Conservation (phyloP, 2,113 vertebrate genomes). For the Ascaphus truei region DNA sequence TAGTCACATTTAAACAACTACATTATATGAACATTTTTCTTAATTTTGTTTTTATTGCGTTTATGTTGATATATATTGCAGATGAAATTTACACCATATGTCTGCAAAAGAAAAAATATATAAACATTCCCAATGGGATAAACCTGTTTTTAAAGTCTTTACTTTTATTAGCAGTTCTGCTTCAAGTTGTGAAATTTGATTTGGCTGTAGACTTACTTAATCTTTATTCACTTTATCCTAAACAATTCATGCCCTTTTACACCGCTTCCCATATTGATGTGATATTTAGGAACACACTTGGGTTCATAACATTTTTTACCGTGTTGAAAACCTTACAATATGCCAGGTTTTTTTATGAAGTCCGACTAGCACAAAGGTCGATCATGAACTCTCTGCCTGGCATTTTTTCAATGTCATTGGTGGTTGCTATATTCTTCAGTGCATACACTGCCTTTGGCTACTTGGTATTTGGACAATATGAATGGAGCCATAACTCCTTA, state of each 20-base stretch:
- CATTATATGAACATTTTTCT: slow-evolving; percentile 23
- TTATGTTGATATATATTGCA: slow-evolving; percentile 34
- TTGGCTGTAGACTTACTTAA: slow-evolving; percentile 34
- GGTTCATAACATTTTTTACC: slow-evolving; percentile 49
- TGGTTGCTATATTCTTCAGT: slow-evolving; percentile 43
- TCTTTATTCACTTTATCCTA: slow-evolving; percentile 27
- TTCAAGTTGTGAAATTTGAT: slow-evolving; percentile 39
- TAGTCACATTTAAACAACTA: slow-evolving; percentile 39
- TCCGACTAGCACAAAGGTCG: slow-evolving; percentile 49
- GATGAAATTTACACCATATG: slow-evolving; percentile 30
- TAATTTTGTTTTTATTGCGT: slow-evolving; percentile 25
- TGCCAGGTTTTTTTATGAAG: slow-evolving; percentile 36
- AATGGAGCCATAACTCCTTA: slow-evolving; percentile 49
- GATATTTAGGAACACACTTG: slow-evolving; percentile 36
- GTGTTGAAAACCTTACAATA: slow-evolving; percentile 56
- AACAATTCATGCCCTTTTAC: slow-evolving; percentile 54
- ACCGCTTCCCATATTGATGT: slow-evolving; percentile 44
- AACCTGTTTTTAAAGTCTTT: slow-evolving; percentile 41
- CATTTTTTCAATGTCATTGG: slow-evolving; percentile 47
- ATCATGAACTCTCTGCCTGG: slow-evolving; percentile 37
- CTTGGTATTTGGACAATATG: slow-evolving; percentile 57
- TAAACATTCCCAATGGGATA: slow-evolving; percentile 38
- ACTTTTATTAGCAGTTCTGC: slow-evolving; percentile 34
- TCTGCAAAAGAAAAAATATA: slow-evolving; percentile 35
- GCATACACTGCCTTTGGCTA: slow-evolving; percentile 50